Evolutionary conservation across 1,140 invertebrate genomes (phyloP), one percentile per base, ranked within the genome.

Genomic region (Antheraea pernyi): DNA sequence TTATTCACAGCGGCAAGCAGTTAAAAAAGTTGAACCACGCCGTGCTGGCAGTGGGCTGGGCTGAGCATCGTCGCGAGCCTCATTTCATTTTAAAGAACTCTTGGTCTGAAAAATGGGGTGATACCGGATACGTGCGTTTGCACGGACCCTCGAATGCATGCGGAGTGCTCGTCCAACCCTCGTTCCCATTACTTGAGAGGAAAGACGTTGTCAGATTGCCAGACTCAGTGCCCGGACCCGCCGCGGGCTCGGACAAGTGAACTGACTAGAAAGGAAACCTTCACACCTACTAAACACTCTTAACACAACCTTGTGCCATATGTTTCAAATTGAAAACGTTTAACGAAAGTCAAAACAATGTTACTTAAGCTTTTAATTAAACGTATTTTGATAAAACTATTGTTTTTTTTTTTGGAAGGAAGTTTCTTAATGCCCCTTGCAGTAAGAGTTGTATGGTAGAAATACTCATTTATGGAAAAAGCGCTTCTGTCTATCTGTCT

Each of bases 61-160:
- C 81, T 13, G 69, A 74, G 66, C 65, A 68, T 10, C 65, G 72
- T 13, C 71, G 74, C 8, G 83, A 81, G 59, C 75, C 79, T 9
- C 72, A 85, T 78, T 83, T 88, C 76, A 81, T 83, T 19, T 68
- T 88, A 19, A 90, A 90, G 80, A 90, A 90, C 72, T 84, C 84
- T 16, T 90, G 86, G 86, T 79, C 80, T 4, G 72, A 75, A 8
- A 67, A 68, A 63, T 88, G 81, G 81, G 85, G 85, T 10, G 84
- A 87, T 11, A 72, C 68, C 19, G 88, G 88, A 0, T 90, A 80
- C 77, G 66, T 82, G 63, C 75, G 82, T 39, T 59, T 90, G 65
- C 82, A 86, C 42, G 84, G 77, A 42, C 77, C 48, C 13, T 59
- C 48, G 7, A 67, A 67, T 19, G 37, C 65, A 19, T 67, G 65